Base-by-base conservation (phyloP, 2,113 vertebrate genomes). In the Lonchura striata region DNA sequence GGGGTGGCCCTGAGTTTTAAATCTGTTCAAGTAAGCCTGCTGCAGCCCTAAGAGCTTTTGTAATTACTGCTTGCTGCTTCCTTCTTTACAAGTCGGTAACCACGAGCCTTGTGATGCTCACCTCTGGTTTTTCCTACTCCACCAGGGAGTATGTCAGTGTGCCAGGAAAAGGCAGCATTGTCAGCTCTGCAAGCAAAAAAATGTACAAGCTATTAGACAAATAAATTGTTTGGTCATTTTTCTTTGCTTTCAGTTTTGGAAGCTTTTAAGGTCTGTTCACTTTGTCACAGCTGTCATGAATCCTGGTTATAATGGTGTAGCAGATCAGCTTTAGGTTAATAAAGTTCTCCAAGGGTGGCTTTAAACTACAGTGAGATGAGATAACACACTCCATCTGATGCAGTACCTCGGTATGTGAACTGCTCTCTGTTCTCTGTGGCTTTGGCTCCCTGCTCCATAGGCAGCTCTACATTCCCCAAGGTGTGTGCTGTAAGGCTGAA, bases 391-490 rank as follows among this genome's bases (percentile, higher is more conserved):
- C 24, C 12, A 2, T 57, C 47, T 17, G 27, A 12, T 11, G 5
- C 7, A 5, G 10, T 92, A 96, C 96, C 91, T 94, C 96, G 94
- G 12, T 47, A 72, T 10, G 80, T 50, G 53, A 98, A 37, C 49
- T 97, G 60, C 39, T 95, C 94, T 1, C 78, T 82, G 28, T 28
- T 63, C 15, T 80, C 31, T 46, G 96, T 96, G 37, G 95, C 96
- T 63, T 63, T 72, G 42, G 82, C 85, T 74, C 88, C 60, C 27
- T 65, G 52, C 21, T 95, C 65, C 2, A 71, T 2, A 31, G 85
- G 16, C 18, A 96, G 64, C 15, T 79, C 47, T 47, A 11, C 3
- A 7, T 96, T 89, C 46, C 28, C 74, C 53, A 52, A 92, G 33
- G 2, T 61, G 42, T 14, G 13, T 2, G 9, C 95, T 87, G 6